These are phyloP conservation scores for Drosophila paranaensis DNA, from an alignment of 2,888 invertebrate species.

Conservation along the genomic window DNA sequence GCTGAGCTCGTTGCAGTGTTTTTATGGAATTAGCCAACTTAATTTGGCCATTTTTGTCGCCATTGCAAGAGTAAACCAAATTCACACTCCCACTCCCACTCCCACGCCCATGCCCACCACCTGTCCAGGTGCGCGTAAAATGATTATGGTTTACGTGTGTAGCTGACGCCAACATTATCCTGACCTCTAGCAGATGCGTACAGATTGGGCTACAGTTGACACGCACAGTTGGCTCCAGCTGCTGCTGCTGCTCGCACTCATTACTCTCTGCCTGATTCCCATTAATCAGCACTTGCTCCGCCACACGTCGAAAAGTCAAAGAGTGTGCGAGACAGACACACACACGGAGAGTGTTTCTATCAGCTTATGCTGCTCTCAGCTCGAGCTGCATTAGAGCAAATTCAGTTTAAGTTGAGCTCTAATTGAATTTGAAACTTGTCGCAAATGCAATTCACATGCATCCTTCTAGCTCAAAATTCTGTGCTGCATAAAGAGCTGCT, in stretches of 20 bases:
- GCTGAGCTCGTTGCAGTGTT: slow-evolving; percentile 26
- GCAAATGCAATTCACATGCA: slow-evolving; percentile 42
- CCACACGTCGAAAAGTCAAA: not conserved
- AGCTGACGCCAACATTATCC: slow-evolving; percentile 4
- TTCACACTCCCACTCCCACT: not conserved
- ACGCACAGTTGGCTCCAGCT: not conserved
- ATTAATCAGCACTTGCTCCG: slow-evolving; percentile 36
- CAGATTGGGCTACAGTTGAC: not conserved
- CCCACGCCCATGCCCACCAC: not conserved
- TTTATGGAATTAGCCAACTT: slow-evolving; percentile 63
- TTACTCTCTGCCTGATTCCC: slow-evolving; percentile 17
- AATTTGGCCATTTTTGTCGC: slow-evolving; percentile 55
- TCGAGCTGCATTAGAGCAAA: slow-evolving; percentile 31
- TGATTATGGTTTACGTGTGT: slow-evolving; percentile 54
- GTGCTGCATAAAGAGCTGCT: not conserved
- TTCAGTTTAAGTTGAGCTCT: slow-evolving; percentile 30
- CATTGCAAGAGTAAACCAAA: slow-evolving; percentile 21
- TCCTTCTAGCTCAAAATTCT: slow-evolving; percentile 11
- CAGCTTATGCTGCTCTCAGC: not conserved
- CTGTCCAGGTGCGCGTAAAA: slow-evolving; percentile 48
- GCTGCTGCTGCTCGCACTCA: slow-evolving; percentile 1
- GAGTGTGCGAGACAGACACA: not conserved
- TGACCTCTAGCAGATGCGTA: not conserved
- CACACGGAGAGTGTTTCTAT: not conserved
- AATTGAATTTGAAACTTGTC: slow-evolving; percentile 38